A percentile compares a stretch with the other conserved stretches of the same genome.
These are phyloP conservation scores for Acleris sparsana DNA, from an alignment of 2,888 invertebrate species.

Conservation along the genomic window DNA sequence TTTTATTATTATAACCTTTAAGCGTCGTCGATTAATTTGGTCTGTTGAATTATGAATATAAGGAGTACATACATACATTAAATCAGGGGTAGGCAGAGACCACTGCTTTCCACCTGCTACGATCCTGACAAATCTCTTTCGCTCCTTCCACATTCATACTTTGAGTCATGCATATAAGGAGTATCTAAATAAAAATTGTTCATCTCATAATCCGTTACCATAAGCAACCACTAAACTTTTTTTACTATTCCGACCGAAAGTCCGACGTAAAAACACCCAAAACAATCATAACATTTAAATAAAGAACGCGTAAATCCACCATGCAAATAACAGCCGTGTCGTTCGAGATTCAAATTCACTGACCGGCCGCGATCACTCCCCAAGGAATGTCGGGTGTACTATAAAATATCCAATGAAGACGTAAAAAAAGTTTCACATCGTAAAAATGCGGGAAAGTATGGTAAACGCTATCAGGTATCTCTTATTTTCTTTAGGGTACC, in stretches of 20 bases:
- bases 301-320: conserved; percentile 43
- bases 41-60: no score
- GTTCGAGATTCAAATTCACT: conserved; percentile 41
- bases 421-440: conserved; percentile 49
- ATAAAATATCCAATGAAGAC: conserved; percentile 44
- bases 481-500: conserved; percentile 41
- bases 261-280: conserved; percentile 40
- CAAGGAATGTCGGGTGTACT: conserved; percentile 34
- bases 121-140: no score
- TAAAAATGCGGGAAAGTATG: conserved; percentile 43
- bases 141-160: no score
- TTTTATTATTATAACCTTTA: no score
- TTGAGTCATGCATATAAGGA: no score
- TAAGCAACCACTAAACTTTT: conserved; percentile 26
- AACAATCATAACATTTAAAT: conserved; percentile 53
- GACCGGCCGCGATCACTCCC: conserved; percentile 38
- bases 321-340: conserved; percentile 35
- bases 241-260: conserved; percentile 32
- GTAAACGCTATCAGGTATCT: conserved; percentile 42
- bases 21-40: no score
- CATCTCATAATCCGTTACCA: not conserved
- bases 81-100: no score
- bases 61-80: no score
- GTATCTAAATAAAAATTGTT: conserved; percentile 4
- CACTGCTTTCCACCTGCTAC: no score